Base-by-base conservation (phyloP, 2,888 invertebrate species). In the Noctua fimbriata region DNA sequence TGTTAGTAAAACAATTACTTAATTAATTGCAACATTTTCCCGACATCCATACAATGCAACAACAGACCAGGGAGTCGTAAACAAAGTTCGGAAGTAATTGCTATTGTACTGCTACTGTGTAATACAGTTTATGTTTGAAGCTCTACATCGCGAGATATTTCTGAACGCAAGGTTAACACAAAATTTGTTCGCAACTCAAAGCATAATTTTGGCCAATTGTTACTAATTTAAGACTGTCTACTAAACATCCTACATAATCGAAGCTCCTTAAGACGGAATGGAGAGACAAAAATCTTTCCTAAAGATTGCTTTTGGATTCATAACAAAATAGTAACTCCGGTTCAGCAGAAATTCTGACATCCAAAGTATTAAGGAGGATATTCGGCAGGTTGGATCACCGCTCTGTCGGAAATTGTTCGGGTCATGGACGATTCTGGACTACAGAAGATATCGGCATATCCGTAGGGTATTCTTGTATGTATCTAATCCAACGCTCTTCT, bases 81-180 rank as follows among this genome's bases (percentile, higher is more conserved):
- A 84, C 77, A 77, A 80, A 84, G 70, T 70, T 82, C 21, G 52
- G 73, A 73, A 81, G 69, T 81, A 76, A 67, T 84, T 67, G 76
- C 69, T 73, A 82, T 83, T 83, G 80, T 76, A 73, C 73, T 47
- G 47, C 47, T 16, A 47, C 47, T 73, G 66, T 77, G 82, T 67
- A 82, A 69, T 32, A 79, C 70, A 76, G 75, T 76, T 76, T 78
- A 77, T 77, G 76, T 76, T 72, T 60, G 69, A 78, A 77, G 69
- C 77, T 75, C 24, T 65, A 81, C 78, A 81, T 72, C n/a, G 47
- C 66, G 66, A 77, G 77, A 78, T 83, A 87, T 87, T 86, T 83
- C 73, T 77, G 83, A 77, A 77, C 63, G 49, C 83, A 87, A 87
- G 87, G 88, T 80, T 75, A 85, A 41, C 76, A 76, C 41, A 82